Evolutionary conservation across 2,888 invertebrate species (phyloP).

Genomic region (Aspidiotus rigidus): DNA sequence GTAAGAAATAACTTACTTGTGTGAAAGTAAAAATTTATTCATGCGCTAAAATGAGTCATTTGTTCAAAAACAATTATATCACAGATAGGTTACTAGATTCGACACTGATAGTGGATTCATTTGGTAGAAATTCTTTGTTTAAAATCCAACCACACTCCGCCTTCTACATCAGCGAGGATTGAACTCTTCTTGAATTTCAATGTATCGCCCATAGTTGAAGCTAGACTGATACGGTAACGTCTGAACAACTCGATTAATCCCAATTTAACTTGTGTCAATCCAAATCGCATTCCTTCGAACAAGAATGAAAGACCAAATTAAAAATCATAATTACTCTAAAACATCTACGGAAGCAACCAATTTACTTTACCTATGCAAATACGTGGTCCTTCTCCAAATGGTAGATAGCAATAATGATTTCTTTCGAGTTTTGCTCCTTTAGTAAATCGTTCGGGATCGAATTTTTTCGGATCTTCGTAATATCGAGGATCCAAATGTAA

Average conservation of each 20-base stretch:
- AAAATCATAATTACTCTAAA: not conserved
- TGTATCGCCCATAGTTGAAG: slow-evolving; percentile 18
- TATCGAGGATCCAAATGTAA: slow-evolving; percentile 41
- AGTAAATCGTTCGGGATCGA: slow-evolving; percentile 42
- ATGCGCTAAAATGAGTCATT: no score
- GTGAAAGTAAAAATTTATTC: no score
- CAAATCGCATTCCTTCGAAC: slow-evolving; percentile 33
- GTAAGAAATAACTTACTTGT: no score
- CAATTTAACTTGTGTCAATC: slow-evolving; percentile 28
- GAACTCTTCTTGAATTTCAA: slow-evolving; percentile 11
- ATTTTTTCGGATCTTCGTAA: slow-evolving; percentile 41
- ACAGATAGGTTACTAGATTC: no score
- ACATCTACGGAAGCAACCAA: not conserved
- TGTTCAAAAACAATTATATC: no score
- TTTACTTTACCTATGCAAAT: slow-evolving; percentile 19
- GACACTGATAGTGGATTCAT: no score
- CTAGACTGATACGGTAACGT: slow-evolving; percentile 19
- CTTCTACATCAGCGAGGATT: slow-evolving; percentile 19
- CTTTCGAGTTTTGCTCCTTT: slow-evolving; percentile 17
- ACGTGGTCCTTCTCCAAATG: slow-evolving; percentile 29
- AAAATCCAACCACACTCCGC: slow-evolving; percentile 29
- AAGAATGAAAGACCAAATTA: not conserved
- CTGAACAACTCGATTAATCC: slow-evolving; percentile 22
- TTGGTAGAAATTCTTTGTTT: slow-evolving; percentile 7
- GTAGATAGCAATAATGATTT: slow-evolving; percentile 14